Conservation (phyloP, 2,113 vertebrate species). For the Asarcornis scutulata region DNA sequence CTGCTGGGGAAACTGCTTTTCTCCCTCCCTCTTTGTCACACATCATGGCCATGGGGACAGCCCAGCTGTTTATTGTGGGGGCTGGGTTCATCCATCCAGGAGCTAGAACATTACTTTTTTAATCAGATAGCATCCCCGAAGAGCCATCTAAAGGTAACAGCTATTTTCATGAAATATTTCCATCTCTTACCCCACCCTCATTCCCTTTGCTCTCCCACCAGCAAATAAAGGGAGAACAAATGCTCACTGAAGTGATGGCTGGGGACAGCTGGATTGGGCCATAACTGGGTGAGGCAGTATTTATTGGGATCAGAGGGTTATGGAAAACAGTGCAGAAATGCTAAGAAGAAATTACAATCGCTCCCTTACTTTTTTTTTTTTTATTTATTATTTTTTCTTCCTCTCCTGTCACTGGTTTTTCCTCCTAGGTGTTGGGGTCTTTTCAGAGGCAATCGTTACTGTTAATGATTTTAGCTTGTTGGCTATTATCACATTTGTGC, state of each 20-base stretch:
- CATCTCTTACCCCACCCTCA: not conserved
- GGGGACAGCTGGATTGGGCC: not conserved
- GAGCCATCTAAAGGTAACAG: not conserved
- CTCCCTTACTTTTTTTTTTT: not conserved
- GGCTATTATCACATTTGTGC: constrained; percentile 67
- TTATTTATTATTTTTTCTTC: not conserved
- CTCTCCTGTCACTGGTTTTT: not conserved
- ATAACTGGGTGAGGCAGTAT: not conserved
- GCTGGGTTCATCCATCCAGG: not conserved
- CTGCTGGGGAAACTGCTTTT: not conserved
- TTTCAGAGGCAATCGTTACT: constrained; percentile 51
- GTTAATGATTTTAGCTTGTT: constrained; percentile 71
- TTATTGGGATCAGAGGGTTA: not conserved
- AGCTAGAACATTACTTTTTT: not conserved
- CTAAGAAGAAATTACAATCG: not conserved
- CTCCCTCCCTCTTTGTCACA: fast-evolving
- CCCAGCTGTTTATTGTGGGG: not conserved
- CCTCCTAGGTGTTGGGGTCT: constrained; percentile 37
- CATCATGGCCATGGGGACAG: not conserved
- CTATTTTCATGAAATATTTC: not conserved
- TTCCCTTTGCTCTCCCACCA: not conserved
- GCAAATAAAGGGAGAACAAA: not conserved
- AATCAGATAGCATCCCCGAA: not conserved
- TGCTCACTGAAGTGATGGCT: not conserved
- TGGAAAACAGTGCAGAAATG: not conserved